Conservation (phyloP, 2,888 invertebrate species). For the Archaeoteleia sp. region DNA sequence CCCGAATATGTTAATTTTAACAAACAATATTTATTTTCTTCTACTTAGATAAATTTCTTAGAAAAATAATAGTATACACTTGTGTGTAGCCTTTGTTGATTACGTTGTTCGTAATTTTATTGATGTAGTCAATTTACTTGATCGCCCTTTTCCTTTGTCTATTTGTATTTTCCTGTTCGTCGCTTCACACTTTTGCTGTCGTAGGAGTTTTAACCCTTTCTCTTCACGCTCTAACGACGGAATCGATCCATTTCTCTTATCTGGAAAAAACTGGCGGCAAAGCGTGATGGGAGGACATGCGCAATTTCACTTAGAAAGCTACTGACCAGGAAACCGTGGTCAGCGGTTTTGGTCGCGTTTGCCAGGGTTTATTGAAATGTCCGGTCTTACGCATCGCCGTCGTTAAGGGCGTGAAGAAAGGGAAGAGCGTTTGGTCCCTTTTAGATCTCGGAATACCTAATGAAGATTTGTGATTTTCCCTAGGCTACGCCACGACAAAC, state of each 20-base stretch:
- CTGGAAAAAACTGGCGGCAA: constrained; percentile 48
- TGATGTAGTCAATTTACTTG: too few species aligned
- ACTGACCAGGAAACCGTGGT: constrained; percentile 65
- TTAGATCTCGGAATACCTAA: constrained; percentile 67
- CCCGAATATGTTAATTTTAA: too few species aligned
- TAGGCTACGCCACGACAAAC: background rate
- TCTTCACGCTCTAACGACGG: constrained; percentile 47
- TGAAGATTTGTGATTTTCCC: constrained; percentile 68
- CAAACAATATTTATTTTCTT: too few species aligned
- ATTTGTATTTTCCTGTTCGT: constrained; percentile 8
- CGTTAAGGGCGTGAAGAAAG: constrained; percentile 58
- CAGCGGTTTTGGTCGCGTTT: constrained; percentile 65
- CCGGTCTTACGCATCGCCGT: constrained; percentile 66
- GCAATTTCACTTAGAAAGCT: constrained; percentile 64
- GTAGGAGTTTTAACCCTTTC: constrained; percentile 44
- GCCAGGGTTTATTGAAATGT: constrained; percentile 73
- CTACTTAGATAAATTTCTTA: too few species aligned
- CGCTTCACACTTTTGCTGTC: constrained; percentile 31
- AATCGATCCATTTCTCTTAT: constrained; percentile 63
- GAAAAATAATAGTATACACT: too few species aligned
- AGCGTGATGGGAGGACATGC: constrained; percentile 60
- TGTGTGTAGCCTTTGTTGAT: too few species aligned
- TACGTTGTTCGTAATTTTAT: too few species aligned
- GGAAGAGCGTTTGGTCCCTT: constrained; percentile 52
- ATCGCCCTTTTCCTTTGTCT: background rate